Evolutionary conservation across 2,797 vertebrate genomes (phyloP), one percentile per base, ranked within the genome.

Genomic region (Poeciliopsis infans): DNA sequence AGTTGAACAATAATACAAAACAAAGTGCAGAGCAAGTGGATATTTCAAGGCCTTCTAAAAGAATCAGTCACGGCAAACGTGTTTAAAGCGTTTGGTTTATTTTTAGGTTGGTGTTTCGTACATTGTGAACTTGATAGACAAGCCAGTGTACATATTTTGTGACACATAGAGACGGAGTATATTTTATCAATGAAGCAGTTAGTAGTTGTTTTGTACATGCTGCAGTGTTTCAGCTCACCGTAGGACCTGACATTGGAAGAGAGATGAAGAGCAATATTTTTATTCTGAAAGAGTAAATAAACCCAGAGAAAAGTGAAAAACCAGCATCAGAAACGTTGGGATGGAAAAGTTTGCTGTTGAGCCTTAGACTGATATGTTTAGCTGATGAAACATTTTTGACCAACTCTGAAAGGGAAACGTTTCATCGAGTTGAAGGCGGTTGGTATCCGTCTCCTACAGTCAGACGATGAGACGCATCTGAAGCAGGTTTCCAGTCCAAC

Each of bases 181-280:
- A 89, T 89, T 91, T 93, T 90, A 81, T 79, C 81, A 81, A 64
- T 75, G 64, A 73, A 28, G 79, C 73, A 81, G 66, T 64, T 85
- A 59, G 43, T 86, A 49, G 83, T 78, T 87, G 86, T 87, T 85
- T 79, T 74, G 72, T 82, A 74, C 36, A 25, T 43, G 80, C 69
- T 75, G 70, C 74, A 75, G 81, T 83, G 31, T 88, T 83, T 86
- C n/a, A 79, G 87, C 72, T 73, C 78, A 78, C 75, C 69, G 33
- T 79, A 77, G 64, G 84, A 49, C 75, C 75, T 78, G 64, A 85
- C 76, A 77, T 85, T 75, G 77, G 47, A 69, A 80, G 10, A 7
- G 15, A 64, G 11, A 76, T 74, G 57, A 86, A 83, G 68, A 90
- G 90, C 87, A 92, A 91, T 91, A 92, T 87, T 85, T 89, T 91